Evolutionary conservation across 2,888 invertebrate species (phyloP), one percentile per base, ranked within the genome.

Genomic region (Cosmopolites sordidus): DNA sequence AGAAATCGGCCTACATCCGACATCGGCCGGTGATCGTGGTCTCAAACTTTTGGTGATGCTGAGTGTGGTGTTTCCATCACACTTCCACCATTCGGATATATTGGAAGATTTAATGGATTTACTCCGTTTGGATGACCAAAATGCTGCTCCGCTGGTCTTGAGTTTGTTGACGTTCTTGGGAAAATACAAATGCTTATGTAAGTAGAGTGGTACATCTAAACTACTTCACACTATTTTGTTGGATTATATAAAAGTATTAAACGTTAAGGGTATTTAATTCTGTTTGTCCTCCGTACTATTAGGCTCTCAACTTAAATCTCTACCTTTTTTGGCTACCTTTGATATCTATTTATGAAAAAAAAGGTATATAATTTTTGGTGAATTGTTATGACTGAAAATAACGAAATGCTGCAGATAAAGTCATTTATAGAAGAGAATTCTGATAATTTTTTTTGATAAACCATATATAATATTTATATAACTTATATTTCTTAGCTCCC

Each of bases 61-160:
- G 46, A 91, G 95, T 2, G 89, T 89, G 72, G 92, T 94, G 59
- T 96, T 94, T 75, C 92, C 96, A 6, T 87, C 90, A 1, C 93
- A 94, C 73, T 95, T 96, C 76, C 83, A 93, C 56, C 89, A 91
- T 71, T 83, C 86, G 60, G 88, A 92, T 66, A 87, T 94, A 48
- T 76, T 94, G 60, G 81, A 82, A 64, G 84, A 89, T 62, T 77
- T 93, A 49, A 81, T 90, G 48, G 78, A 83, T 45, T 81, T 96
- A 68, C 78, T 95, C 59, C 84, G 87, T 63, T 75, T 91, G 65
- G 90, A 93, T 51, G 89, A 92, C 61, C 88, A 88, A 58, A 79
- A 78, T 64, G 86, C 89, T 5, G 89, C 89, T 48, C 90, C 92
- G 2, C 79, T 89, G 61, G 85, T 92, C 38, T 78, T 93, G 0